Evolutionary conservation across 2,888 invertebrate genomes (phyloP).

Genomic region (Allolobophora icterica): DNA sequence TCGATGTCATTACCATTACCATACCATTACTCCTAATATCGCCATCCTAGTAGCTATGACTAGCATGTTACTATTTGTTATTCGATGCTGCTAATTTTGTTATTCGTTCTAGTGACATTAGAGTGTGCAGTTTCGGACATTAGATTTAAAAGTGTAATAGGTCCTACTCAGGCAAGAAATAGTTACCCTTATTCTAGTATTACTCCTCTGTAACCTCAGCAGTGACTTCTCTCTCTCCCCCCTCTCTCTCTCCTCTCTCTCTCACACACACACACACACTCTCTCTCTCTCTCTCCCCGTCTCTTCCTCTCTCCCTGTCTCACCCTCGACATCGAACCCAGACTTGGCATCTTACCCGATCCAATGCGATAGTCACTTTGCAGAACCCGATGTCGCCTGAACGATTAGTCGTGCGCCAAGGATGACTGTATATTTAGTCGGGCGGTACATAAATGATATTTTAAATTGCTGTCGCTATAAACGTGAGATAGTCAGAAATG

Average conservation of each 20-base stretch:
- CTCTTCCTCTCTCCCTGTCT: not conserved
- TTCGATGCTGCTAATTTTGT: too few species aligned
- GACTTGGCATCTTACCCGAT: not conserved
- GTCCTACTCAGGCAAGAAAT: too few species aligned
- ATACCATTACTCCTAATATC: not conserved
- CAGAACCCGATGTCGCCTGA: not conserved
- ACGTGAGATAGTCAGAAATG: slow-evolving; percentile 1
- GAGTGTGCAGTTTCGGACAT: not conserved
- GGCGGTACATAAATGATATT: slow-evolving; percentile 28
- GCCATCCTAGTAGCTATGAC: not conserved
- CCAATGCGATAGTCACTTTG: not conserved
- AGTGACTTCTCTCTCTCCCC: not conserved
- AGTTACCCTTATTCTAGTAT: not conserved
- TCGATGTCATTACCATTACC: not conserved
- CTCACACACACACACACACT: too few species aligned
- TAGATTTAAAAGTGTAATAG: not conserved
- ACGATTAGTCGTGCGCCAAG: not conserved
- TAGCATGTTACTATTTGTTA: too few species aligned
- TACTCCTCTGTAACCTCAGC: not conserved
- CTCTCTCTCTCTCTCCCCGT: too few species aligned
- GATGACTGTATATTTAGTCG: slow-evolving; percentile 27
- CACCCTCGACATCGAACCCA: not conserved
- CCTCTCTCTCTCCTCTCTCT: not conserved
- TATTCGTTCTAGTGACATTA: not conserved
- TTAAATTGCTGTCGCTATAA: slow-evolving; percentile 24